Conservation (phyloP, 2,888 invertebrate species). For the Leucoptera coffeella region DNA sequence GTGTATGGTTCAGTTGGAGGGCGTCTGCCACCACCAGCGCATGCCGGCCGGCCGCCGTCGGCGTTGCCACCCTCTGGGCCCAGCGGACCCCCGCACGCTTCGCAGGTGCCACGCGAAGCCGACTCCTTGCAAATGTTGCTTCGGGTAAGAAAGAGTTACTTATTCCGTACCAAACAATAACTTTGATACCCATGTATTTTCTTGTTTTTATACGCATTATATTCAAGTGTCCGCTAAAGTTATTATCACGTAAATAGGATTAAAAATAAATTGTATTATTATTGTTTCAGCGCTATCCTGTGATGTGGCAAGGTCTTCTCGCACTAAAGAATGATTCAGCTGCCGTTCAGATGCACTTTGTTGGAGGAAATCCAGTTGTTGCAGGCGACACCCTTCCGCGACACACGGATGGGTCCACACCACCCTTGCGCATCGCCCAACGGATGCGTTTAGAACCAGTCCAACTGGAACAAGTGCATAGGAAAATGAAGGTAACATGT, state of each 20-base stretch:
- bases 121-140: conserved; percentile 77
- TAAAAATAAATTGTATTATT: background rate
- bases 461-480: conserved; percentile 92
- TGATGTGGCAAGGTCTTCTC: conserved; percentile 95
- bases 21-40: conserved; percentile 22
- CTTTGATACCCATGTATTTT: too few relatives aligned
- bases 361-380: conserved; percentile 87
- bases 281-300: conserved; percentile 73
- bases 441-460: conserved; percentile 94
- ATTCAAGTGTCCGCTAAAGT: conserved; percentile 11
- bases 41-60: conserved; percentile 17
- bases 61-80: conserved; percentile 25
- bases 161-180: conserved; percentile 78
- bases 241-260: background rate
- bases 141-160: conserved; percentile 69
- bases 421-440: conserved; percentile 89
- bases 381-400: conserved; percentile 84
- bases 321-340: conserved; percentile 96
- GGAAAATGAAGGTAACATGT: conserved; percentile 93
- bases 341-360: conserved; percentile 98
- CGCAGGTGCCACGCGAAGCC: conserved; percentile 75
- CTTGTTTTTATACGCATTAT: too few relatives aligned
- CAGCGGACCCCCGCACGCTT: conserved; percentile 64
- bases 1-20: conserved; percentile 14
- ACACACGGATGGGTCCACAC: conserved; percentile 75